phyloP scores from a whole-genome alignment of 2,797 vertebrate species.

The Urophycis tenuis region DNA sequence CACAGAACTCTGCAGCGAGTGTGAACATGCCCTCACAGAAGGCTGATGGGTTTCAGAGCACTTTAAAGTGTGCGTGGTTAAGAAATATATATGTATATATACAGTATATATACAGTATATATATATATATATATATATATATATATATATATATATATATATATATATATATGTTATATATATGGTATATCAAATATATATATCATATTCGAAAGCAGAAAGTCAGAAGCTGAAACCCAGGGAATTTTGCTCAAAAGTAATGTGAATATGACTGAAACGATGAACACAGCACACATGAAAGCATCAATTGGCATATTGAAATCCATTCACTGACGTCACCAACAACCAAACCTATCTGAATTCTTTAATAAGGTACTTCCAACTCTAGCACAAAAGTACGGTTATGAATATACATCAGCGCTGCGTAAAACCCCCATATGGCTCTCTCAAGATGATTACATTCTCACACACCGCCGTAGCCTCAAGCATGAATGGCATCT shows the following conservation, averaged over 20 bases:
- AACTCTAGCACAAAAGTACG: not conserved
- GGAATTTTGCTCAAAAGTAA: not conserved
- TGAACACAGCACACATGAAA: not conserved
- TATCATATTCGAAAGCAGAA: not conserved
- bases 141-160: not conserved
- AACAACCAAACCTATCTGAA: not conserved
- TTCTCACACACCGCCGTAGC: not conserved
- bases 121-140: not conserved
- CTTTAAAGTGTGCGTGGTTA: conserved; percentile 24
- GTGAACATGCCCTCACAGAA: conserved; percentile 20
- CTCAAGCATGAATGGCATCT: not conserved
- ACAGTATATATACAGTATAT: not conserved
- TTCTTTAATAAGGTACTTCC: not conserved
- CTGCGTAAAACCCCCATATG: not conserved
- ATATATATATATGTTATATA: not conserved
- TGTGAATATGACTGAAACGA: not conserved
- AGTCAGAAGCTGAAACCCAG: not conserved
- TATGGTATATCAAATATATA: not conserved
- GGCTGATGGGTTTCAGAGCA: conserved; percentile 15
- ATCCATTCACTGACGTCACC: no score
- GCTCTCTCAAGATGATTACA: not conserved
- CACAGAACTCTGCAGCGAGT: conserved; percentile 4
- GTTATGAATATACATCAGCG: not conserved
- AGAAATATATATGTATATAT: conserved; percentile 7
- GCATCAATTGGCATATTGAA: no score